Base-by-base conservation (phyloP, 2,888 invertebrate genomes). In the Scaptomyza flava region DNA sequence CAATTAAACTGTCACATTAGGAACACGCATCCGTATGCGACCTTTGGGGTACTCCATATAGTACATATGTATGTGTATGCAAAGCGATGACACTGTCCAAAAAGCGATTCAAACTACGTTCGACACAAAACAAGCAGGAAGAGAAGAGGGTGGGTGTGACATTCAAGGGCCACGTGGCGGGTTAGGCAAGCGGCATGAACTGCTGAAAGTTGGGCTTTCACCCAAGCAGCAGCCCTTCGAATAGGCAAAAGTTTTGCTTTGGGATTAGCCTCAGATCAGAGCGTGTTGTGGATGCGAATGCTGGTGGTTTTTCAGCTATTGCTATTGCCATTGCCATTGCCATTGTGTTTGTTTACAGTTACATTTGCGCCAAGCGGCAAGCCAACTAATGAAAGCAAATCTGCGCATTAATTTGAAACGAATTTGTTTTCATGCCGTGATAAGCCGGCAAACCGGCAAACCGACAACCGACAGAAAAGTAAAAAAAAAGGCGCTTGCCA, bases 341-440 rank as follows among this genome's bases (percentile, higher is more conserved):
- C 67, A 68, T 77, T 83, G 87, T 87, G 81, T 88, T 79, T 87
- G 77, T 74, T 81, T 79, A 76, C 79, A 79, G 87, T 80, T 82
- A 80, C 86, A 82, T 81, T 80, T 81, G 72, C 63, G 59, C 81
- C 81, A 41, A 41, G 41, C 67, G 71, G 67, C 73, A 72, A 79
- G 79, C 78, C 74, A 76, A 73, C 90, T 89, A 89, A 89, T 89
- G 88, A 90, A 85, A 85, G 81, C 82, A 90, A 90, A 90, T 90
- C 90, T 89, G 76, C 72, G 89, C 79, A 89, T 91, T 91, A 90
- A 89, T 90, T 90, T 91, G 87, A 86, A 90, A 89, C 82, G 89
- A 90, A 91, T 90, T 90, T 90, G 83, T 90, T 87, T 89, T 90
- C 89, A 90, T 91, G 89, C 91, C 81, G 68, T 79, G 90, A 91